phyloP scores from a whole-genome alignment of 2,113 vertebrate genomes.

The Heliornis fulica region DNA sequence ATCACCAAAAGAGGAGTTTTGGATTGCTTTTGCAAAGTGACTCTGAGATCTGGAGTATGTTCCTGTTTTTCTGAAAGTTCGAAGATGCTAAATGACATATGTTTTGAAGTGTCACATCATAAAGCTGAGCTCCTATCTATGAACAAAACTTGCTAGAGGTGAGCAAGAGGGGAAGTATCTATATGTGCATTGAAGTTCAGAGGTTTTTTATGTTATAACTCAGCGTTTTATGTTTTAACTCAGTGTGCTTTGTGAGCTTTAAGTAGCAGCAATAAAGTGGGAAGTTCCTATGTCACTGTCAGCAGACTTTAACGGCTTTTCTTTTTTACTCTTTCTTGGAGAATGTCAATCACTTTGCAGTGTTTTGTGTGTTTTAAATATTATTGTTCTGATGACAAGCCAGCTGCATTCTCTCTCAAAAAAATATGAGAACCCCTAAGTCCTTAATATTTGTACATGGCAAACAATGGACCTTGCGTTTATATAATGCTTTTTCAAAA shows the following conservation, averaged over 20 bases:
- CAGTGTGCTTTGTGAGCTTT: not conserved
- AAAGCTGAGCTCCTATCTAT: not conserved
- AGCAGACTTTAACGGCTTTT: not conserved
- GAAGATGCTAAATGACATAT: not conserved
- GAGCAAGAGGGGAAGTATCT: not conserved
- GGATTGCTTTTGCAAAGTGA: not conserved
- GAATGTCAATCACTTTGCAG: not conserved
- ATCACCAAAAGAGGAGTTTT: not conserved
- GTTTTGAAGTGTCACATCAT: not conserved
- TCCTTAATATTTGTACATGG: not conserved
- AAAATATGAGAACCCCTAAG: not conserved
- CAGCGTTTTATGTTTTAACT: not conserved
- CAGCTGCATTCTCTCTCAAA: not conserved
- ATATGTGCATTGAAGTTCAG: not conserved
- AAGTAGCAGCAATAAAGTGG: not conserved
- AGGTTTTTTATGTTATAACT: not conserved
- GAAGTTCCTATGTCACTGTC: not conserved
- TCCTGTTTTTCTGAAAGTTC: not conserved
- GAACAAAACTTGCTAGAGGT: slow-evolving; percentile 3
- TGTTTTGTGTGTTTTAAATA: not conserved
- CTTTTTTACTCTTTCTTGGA: not conserved
- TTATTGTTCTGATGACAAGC: not conserved
- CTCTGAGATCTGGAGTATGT: not conserved
- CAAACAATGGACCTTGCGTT: not conserved
- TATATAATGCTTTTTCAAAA: not conserved